Percentiles rank a stretch among this genome's conserved stretches.
Evolutionary conservation across 2,113 vertebrate genomes (phyloP).

Genomic region (Centropus unirufus): DNA sequence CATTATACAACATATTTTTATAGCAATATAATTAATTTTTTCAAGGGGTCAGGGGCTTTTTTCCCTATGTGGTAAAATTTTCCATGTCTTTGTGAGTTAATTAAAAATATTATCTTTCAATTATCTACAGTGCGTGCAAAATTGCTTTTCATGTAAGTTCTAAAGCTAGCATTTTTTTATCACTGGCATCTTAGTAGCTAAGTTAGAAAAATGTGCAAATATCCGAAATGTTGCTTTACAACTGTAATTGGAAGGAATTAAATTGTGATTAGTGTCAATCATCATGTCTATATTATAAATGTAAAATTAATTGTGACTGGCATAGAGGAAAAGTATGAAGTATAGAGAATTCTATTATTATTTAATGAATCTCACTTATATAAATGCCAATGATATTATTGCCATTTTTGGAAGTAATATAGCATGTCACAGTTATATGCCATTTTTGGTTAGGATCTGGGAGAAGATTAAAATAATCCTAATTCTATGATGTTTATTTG

Average conservation of each 20-base stretch:
- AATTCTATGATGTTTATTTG: not conserved
- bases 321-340: not conserved
- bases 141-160: not conserved
- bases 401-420: not conserved
- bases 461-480: conserved; percentile 4
- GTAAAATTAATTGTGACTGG: not conserved
- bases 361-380: not conserved
- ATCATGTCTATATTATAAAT: not conserved
- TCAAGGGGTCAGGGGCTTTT: not conserved
- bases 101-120: conserved; percentile 37
- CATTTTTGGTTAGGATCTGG: not conserved
- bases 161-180: not conserved
- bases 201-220: not conserved
- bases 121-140: not conserved
- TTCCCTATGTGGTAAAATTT: not conserved
- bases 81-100: conserved; percentile 20
- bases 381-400: not conserved
- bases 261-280: not conserved
- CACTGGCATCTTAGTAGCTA: not conserved
- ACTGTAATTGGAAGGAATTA: not conserved
- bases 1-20: not conserved
- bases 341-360: not conserved
- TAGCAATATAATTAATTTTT: not conserved
- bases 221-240: not conserved
- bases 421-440: not conserved